These are phyloP conservation scores for Hafferia zeledoni DNA, from an alignment of 2,797 vertebrate species.

Conservation along the genomic window DNA sequence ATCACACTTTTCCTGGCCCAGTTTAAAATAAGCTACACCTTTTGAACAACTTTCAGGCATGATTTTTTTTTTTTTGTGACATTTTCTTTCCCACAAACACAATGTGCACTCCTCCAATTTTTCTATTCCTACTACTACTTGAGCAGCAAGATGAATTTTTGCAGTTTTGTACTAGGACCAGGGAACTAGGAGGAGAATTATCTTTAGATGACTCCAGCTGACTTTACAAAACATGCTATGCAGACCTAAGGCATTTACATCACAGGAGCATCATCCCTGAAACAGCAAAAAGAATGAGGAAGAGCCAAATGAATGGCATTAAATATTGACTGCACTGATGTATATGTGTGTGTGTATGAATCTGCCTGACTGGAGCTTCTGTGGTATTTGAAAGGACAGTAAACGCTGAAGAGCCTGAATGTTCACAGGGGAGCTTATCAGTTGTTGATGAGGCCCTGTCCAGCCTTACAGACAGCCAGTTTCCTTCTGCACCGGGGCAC, in stretches of 20 bases:
- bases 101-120: accelerated
- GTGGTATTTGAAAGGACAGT: slow-evolving; percentile 72
- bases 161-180: not conserved
- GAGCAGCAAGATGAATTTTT: not conserved
- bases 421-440: slow-evolving; percentile 86
- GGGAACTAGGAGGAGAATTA: not conserved
- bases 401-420: slow-evolving; percentile 70
- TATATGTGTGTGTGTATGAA: not conserved
- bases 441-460: slow-evolving; percentile 85
- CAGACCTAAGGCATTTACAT: not conserved
- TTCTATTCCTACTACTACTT: not conserved
- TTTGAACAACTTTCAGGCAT: not conserved
- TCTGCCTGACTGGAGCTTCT: slow-evolving; percentile 20
- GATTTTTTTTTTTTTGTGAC: not conserved
- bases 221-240: not conserved
- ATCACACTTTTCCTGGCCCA: not conserved
- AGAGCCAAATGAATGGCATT: not conserved
- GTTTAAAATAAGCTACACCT: not conserved
- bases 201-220: not conserved
- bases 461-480: slow-evolving; percentile 83
- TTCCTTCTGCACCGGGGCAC: slow-evolving; percentile 76
- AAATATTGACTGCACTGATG: not conserved
- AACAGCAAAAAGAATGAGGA: accelerated
- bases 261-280: not conserved
- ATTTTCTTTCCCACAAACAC: not conserved